Conservation (phyloP, 2,113 vertebrate genomes). For the Motacilla alba region DNA sequence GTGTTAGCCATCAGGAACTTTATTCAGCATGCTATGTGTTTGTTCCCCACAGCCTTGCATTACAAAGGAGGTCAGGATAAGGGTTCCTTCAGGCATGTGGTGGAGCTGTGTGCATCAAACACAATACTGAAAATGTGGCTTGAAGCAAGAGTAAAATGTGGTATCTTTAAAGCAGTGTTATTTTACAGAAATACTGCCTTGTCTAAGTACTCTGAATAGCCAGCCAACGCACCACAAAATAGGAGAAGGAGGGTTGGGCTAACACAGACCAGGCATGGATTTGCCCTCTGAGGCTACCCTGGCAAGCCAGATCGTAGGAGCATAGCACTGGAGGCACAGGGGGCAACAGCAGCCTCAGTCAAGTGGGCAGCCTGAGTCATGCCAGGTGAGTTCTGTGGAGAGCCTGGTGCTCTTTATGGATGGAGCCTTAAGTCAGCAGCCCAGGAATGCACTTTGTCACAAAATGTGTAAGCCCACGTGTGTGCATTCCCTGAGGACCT, state of each 20-base stretch:
- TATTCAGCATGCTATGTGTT: not conserved
- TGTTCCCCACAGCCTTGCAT: not conserved
- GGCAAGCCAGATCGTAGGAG: rapidly evolving
- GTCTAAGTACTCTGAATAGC: not conserved
- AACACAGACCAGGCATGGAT: not conserved
- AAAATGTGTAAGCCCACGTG: rapidly evolving
- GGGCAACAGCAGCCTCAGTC: not conserved
- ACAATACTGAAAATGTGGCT: not conserved
- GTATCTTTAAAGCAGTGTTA: not conserved
- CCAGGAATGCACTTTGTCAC: not conserved
- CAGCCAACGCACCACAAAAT: not conserved
- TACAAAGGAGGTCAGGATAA: not conserved
- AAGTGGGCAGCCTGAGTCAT: not conserved
- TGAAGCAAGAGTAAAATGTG: not conserved
- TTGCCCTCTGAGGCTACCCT: not conserved
- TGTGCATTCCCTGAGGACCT: not conserved
- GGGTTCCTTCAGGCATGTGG: not conserved
- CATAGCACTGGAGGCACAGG: rapidly evolving
- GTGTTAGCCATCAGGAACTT: not conserved
- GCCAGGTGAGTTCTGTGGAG: not conserved
- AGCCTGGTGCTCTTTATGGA: not conserved
- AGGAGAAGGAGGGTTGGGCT: not conserved
- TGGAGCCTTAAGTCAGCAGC: not conserved
- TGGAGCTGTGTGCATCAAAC: not conserved
- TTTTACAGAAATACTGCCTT: not conserved